phyloP scores from a whole-genome alignment of 2,797 vertebrate genomes.

The Eulemur albifrons region DNA sequence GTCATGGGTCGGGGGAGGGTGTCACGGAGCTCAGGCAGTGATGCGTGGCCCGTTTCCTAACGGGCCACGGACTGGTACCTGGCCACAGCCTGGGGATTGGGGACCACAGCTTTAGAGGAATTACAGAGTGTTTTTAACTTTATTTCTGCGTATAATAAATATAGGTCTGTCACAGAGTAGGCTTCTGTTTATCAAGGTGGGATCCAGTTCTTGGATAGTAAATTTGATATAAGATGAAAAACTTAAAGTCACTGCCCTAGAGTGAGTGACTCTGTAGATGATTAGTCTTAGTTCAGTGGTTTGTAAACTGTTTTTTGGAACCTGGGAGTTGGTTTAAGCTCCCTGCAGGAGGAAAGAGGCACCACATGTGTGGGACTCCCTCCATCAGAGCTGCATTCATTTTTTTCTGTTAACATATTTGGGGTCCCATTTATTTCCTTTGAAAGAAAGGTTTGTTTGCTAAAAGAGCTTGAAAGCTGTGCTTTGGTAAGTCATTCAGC shows the following conservation, averaged over 20 bases:
- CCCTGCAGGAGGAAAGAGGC: neutral
- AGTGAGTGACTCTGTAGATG: neutral
- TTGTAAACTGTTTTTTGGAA: neutral
- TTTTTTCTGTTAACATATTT: neutral
- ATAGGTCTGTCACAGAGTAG: neutral
- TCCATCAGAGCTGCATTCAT: neutral
- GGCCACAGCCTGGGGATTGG: too few relatives aligned
- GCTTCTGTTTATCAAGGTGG: neutral
- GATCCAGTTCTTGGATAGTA: neutral
- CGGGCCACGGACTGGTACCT: too few relatives aligned
- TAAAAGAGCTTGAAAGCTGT: neutral
- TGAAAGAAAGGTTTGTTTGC: neutral
- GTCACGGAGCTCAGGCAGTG: too few relatives aligned
- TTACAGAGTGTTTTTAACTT: neutral
- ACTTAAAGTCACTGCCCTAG: neutral
- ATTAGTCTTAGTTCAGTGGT: neutral
- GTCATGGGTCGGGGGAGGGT: too few relatives aligned
- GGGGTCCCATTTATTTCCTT: neutral
- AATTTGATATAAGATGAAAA: neutral
- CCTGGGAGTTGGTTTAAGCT: neutral
- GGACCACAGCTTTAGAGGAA: neutral
- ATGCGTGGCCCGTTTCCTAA: too few relatives aligned
- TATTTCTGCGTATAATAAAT: constrained; percentile 18
- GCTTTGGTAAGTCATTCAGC: neutral
- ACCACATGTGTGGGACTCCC: fast-evolving